A percentile compares a stretch with the other conserved stretches of the same genome.
Conservation (phyloP, 2,888 invertebrate species). For the Oxytorus armatus region DNA sequence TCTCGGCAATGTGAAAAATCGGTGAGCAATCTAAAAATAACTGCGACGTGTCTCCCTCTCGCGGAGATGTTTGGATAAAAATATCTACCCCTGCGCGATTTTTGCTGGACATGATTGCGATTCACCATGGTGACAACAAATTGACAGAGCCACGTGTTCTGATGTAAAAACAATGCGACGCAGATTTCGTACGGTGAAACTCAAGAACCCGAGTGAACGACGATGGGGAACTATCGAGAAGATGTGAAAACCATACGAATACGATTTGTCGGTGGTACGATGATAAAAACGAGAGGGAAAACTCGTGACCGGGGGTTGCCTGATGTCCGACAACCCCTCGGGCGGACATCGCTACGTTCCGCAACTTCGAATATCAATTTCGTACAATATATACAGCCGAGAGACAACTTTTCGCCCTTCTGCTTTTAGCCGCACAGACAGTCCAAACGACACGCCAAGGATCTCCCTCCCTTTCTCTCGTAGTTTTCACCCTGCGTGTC, state of each 20-base stretch:
- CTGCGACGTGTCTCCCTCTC: too few species aligned
- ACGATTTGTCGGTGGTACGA: conserved; percentile 59
- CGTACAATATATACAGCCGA: conserved; percentile 64
- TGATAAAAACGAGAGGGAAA: conserved; percentile 53
- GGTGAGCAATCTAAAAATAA: too few species aligned
- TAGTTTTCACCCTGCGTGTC: conserved; percentile 50
- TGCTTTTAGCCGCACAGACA: conserved; percentile 52
- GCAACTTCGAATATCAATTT: conserved; percentile 81
- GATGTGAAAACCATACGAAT: conserved; percentile 61
- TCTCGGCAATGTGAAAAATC: too few species aligned
- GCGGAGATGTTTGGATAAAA: neutral
- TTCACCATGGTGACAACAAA: conserved; percentile 4
- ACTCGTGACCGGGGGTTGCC: conserved; percentile 54
- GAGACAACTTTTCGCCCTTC: conserved; percentile 78
- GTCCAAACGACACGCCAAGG: conserved; percentile 53
- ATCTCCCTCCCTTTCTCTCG: conserved; percentile 19
- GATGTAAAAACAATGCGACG: conserved; percentile 45
- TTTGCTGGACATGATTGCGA: neutral
- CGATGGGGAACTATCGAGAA: conserved; percentile 23
- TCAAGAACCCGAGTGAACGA: conserved; percentile 6
- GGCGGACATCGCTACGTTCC: conserved; percentile 54
- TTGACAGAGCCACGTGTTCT: conserved; percentile 11
- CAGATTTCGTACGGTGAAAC: conserved; percentile 20
- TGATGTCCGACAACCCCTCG: conserved; percentile 65
- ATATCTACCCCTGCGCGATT: neutral